Conservation (phyloP, 2,888 invertebrate genomes). For the Embidobia sp. region DNA sequence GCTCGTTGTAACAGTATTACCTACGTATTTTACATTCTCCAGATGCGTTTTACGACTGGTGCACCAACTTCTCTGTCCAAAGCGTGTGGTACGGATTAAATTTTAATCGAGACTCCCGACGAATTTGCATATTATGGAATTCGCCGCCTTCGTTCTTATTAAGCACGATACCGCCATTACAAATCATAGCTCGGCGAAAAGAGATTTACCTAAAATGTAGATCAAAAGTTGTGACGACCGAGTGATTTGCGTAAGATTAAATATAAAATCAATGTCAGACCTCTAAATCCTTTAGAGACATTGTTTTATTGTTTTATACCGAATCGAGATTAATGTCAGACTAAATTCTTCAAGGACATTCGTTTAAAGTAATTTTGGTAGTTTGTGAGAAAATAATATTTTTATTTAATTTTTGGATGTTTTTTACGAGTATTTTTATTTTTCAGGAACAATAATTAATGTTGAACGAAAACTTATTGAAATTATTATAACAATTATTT, state of each 20-base stretch:
- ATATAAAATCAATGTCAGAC: constrained; percentile 13
- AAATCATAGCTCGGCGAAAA: constrained; percentile 44
- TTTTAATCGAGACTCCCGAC: constrained; percentile 66
- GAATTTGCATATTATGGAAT: constrained; percentile 66
- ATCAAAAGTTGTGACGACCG: constrained; percentile 44
- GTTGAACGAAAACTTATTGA: too few species aligned
- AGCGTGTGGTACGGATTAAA: constrained; percentile 64
- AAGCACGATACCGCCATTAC: constrained; percentile 56
- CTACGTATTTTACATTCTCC: constrained; percentile 70
- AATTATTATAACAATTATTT: too few species aligned
- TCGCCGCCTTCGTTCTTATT: constrained; percentile 55
- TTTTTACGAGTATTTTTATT: too few species aligned
- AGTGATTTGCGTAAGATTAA: constrained; percentile 30
- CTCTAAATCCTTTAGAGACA: too few species aligned
- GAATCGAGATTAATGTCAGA: too few species aligned
- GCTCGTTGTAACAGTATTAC: constrained; percentile 68
- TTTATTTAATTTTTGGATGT: too few species aligned
- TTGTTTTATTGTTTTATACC: too few species aligned
- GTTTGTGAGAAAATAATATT: too few species aligned
- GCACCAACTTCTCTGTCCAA: constrained; percentile 67
- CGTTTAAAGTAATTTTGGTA: too few species aligned
- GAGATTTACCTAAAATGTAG: constrained; percentile 45
- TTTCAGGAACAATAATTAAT: too few species aligned
- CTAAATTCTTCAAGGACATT: too few species aligned
- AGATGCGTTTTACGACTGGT: constrained; percentile 69